phyloP scores from a whole-genome alignment of 1,140 invertebrate species.

The Cherax destructor region DNA sequence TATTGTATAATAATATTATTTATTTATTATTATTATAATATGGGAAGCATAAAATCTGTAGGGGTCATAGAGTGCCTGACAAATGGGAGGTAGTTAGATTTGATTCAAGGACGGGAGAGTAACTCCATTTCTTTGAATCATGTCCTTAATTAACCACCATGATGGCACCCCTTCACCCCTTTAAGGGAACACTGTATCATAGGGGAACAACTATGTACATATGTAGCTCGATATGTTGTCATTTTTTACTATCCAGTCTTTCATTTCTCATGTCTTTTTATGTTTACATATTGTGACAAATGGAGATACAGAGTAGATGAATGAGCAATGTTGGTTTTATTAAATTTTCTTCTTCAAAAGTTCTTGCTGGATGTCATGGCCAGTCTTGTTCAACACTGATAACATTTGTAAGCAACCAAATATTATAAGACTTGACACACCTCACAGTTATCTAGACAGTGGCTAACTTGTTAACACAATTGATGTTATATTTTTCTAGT shows the following conservation, averaged over 20 bases:
- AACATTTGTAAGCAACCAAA: not conserved
- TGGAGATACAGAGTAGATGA: not conserved
- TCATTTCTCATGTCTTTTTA: conserved; percentile 3
- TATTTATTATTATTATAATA: too few species aligned
- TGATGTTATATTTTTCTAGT: not conserved
- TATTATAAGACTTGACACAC: not conserved
- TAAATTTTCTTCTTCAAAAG: not conserved
- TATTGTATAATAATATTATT: not conserved
- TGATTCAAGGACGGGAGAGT: too few species aligned
- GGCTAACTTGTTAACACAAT: not conserved
- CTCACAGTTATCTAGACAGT: not conserved
- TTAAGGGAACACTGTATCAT: conserved; percentile 4
- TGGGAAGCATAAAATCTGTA: too few species aligned
- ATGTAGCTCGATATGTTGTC: conserved; percentile 10
- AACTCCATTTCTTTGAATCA: too few species aligned
- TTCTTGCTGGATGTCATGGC: not conserved
- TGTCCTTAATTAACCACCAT: too few species aligned
- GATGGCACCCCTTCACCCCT: too few species aligned
- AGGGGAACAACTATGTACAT: conserved; percentile 40
- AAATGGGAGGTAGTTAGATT: too few species aligned
- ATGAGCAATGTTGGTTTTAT: not conserved
- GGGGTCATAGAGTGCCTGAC: too few species aligned
- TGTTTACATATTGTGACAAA: not conserved
- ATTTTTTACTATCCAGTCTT: conserved; percentile 13
- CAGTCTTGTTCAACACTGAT: not conserved